Percentiles rank a stretch among this genome's conserved stretches.
Evolutionary conservation across 2,113 vertebrate species (phyloP).

Genomic region (Tragulus kanchil): DNA sequence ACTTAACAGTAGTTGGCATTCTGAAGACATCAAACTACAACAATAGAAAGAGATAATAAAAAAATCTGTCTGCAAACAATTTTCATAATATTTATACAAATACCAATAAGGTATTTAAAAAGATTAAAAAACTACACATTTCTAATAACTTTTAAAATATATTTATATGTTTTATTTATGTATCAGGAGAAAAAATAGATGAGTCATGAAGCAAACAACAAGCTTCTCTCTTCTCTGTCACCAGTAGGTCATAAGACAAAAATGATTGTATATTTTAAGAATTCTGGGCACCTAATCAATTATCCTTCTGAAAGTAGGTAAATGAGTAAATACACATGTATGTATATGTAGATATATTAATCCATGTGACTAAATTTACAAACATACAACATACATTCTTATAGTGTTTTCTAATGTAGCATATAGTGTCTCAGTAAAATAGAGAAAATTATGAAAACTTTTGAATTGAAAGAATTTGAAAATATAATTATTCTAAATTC

Average conservation of each 20-base stretch:
- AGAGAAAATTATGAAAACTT: not conserved
- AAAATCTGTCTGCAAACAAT: not conserved
- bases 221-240: too few relatives aligned
- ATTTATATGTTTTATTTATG: too few relatives aligned
- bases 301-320: not conserved
- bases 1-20: not conserved
- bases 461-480: not conserved
- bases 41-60: not conserved
- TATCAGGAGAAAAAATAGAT: too few relatives aligned
- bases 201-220: too few relatives aligned
- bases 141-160: not conserved
- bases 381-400: not conserved
- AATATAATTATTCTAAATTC: not conserved
- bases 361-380: not conserved
- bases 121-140: not conserved
- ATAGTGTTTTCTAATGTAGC: not conserved
- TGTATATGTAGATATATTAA: not conserved
- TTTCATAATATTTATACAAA: conserved; percentile 4
- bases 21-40: not conserved
- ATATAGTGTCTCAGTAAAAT: not conserved
- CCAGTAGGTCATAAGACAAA: not conserved
- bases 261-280: not conserved
- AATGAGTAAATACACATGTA: not conserved
- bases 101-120: not conserved
- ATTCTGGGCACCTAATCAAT: not conserved